These are phyloP conservation scores for Hydractinia symbiolongicarpus DNA, from an alignment of 30 jellyfish, hydroid and myxozoan genomes.

Conservation along the genomic window DNA sequence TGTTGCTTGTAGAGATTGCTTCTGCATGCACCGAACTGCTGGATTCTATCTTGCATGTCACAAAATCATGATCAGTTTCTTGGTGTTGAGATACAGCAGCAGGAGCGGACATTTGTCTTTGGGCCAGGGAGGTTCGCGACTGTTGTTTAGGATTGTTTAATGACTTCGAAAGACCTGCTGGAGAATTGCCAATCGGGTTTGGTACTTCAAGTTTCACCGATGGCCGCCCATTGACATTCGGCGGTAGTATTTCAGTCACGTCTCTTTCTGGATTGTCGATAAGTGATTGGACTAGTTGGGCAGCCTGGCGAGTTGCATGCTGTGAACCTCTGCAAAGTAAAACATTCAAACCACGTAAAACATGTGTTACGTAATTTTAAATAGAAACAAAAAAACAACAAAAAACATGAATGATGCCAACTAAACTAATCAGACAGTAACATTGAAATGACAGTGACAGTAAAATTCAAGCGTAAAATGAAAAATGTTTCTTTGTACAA, in stretches of 20 bases:
- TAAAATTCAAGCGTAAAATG: not conserved
- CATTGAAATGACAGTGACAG: not conserved
- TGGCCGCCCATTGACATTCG: constrained; percentile 1
- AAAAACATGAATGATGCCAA: not conserved
- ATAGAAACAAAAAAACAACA: not conserved
- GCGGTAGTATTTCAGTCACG: constrained; percentile 84
- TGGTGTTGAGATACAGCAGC: not conserved
- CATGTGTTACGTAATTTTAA: not conserved
- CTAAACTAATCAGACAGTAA: not conserved
- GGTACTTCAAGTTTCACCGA: not conserved
- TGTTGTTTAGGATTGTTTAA: constrained; percentile 16
- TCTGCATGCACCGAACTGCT: not conserved
- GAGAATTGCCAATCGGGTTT: not conserved
- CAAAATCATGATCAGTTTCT: not conserved
- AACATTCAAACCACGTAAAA: not conserved
- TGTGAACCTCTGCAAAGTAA: constrained; percentile 67
- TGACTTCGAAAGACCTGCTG: constrained; percentile 24
- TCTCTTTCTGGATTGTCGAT: constrained; percentile 88
- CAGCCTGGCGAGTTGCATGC: constrained; percentile 79
- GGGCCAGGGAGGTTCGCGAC: not conserved
- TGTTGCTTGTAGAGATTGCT: not conserved
- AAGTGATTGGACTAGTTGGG: constrained; percentile 76
- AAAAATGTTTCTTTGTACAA: not conserved
- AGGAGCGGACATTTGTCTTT: constrained; percentile 18
- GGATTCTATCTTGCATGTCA: not conserved